These are phyloP conservation scores for Cotesia vestalis DNA, from an alignment of 1,140 invertebrate genomes.

Conservation along the genomic window DNA sequence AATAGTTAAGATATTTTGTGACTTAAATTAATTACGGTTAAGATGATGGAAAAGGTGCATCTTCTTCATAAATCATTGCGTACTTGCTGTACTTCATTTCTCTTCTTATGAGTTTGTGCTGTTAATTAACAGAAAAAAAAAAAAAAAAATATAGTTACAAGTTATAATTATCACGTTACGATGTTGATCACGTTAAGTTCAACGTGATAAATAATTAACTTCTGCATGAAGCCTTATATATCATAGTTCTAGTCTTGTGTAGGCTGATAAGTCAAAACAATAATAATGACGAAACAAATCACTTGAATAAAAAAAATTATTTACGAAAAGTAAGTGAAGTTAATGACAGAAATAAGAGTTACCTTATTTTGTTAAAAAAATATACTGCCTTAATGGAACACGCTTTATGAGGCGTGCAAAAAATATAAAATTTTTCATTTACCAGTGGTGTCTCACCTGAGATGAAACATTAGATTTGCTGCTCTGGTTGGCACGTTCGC, in stretches of 20 bases:
- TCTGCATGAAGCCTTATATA: too few species aligned
- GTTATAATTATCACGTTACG: not conserved
- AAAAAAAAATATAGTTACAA: not conserved
- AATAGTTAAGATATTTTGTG: not conserved
- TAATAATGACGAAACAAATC: not conserved
- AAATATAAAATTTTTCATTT: conserved; percentile 8
- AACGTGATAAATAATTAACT: too few species aligned
- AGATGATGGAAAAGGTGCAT: conserved; percentile 58
- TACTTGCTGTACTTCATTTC: conserved; percentile 55
- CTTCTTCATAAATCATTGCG: conserved; percentile 60
- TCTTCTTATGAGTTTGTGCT: conserved; percentile 49
- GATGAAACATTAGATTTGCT: conserved; percentile 53
- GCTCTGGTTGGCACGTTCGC: conserved; percentile 68
- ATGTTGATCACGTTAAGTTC: too few species aligned
- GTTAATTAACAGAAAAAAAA: conserved; percentile 27
- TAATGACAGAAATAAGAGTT: too few species aligned
- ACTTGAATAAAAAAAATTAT: too few species aligned
- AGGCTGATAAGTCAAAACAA: too few species aligned
- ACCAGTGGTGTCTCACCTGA: conserved; percentile 43
- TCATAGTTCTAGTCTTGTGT: too few species aligned
- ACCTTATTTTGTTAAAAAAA: too few species aligned
- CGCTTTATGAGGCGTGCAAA: too few species aligned
- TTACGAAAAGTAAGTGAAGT: too few species aligned
- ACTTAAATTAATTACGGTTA: not conserved
- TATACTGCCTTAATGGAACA: too few species aligned